phyloP scores from a whole-genome alignment of 1,140 invertebrate genomes.

The Ruditapes philippinarum region DNA sequence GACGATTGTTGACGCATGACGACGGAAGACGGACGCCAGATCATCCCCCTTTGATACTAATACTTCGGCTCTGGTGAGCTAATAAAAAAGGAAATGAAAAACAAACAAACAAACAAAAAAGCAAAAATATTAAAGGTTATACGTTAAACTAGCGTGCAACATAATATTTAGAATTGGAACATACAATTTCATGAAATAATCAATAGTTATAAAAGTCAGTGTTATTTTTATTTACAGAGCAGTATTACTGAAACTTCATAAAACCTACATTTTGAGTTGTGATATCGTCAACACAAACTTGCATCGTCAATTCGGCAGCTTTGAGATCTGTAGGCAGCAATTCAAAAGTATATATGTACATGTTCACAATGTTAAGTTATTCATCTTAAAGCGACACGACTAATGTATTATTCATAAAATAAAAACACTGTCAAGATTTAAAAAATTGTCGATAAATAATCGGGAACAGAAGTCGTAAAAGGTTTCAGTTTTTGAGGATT shows the following conservation, averaged over 20 bases:
- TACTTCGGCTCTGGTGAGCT: too few relatives aligned
- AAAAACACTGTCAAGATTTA: not conserved
- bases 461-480: not conserved
- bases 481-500: not conserved
- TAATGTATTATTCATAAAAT: not conserved
- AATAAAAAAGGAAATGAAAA: too few relatives aligned
- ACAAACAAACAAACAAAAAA: too few relatives aligned
- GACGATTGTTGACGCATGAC: too few relatives aligned
- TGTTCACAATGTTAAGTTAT: not conserved
- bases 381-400: too few relatives aligned
- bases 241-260: not conserved
- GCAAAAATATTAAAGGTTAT: too few relatives aligned
- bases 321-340: not conserved
- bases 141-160: too few relatives aligned
- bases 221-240: not conserved
- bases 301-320: not conserved
- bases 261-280: constrained; percentile 19
- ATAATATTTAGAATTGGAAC: not conserved
- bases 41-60: too few relatives aligned
- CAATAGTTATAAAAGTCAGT: not conserved
- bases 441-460: not conserved
- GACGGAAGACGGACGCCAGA: too few relatives aligned
- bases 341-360: not conserved
- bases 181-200: not conserved
- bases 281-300: constrained; percentile 33